phyloP scores from a whole-genome alignment of 2,113 vertebrate species.

The Gyps fulvus region DNA sequence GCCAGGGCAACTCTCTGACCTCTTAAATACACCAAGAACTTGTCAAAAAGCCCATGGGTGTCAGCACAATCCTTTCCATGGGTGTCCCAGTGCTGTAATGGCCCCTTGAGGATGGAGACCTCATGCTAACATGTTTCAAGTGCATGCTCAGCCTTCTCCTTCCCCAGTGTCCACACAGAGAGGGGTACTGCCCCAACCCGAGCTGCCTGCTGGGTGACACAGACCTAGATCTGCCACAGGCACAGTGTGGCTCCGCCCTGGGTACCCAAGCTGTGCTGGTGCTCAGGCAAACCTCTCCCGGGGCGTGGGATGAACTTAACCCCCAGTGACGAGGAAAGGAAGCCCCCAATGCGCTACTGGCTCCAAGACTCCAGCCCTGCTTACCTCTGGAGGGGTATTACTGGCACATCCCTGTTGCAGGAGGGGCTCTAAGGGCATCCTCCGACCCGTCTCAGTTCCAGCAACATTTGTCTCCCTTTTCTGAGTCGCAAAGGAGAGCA shows the following conservation, averaged over 20 bases:
- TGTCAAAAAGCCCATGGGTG: not conserved
- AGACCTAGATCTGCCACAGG: not conserved
- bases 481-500: not conserved
- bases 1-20: not conserved
- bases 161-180: not conserved
- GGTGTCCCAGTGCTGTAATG: too few species aligned
- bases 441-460: not conserved
- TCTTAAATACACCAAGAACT: not conserved
- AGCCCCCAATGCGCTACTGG: accelerated
- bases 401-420: not conserved
- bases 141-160: not conserved
- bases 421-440: not conserved
- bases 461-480: not conserved
- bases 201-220: not conserved
- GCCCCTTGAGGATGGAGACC: not conserved
- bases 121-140: not conserved
- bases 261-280: not conserved
- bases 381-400: not conserved
- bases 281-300: not conserved
- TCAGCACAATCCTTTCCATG: not conserved
- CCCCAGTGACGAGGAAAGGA: not conserved
- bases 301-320: not conserved
- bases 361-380: not conserved
- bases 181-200: accelerated
- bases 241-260: accelerated